phyloP scores from a whole-genome alignment of 2,888 invertebrate genomes.

The Nemurella pictetii region DNA sequence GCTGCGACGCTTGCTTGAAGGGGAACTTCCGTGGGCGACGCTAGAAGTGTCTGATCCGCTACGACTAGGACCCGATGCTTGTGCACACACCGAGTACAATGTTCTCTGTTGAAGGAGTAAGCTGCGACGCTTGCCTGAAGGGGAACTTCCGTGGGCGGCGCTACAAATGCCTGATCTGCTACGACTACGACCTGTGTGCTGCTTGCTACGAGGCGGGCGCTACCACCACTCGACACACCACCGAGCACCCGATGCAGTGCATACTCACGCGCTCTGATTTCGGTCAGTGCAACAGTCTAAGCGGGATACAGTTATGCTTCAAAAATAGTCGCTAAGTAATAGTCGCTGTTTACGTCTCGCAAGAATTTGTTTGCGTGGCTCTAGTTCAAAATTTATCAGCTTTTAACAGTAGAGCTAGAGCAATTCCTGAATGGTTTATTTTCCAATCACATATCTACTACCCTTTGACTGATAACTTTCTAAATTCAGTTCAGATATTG shows the following conservation, averaged over 20 bases:
- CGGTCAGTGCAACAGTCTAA: conserved; percentile 64
- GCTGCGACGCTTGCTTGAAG: conserved; percentile 99
- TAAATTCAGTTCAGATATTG: no score
- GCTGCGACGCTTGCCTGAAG: conserved; percentile 99
- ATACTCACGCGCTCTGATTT: conserved; percentile 96
- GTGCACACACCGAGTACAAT: conserved; percentile 39
- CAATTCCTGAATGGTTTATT: no score
- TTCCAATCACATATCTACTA: no score
- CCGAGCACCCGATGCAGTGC: conserved; percentile 99
- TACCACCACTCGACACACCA: conserved; percentile 88
- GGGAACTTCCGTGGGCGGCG: conserved; percentile 96
- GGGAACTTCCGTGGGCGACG: conserved; percentile 96
- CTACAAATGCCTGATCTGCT: conserved; percentile 98
- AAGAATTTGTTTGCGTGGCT: no score
- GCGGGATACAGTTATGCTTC: no score
- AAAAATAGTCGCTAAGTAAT: no score
- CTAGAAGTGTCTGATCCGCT: conserved; percentile 98
- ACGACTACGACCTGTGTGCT: conserved; percentile 98
- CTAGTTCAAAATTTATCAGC: no score
- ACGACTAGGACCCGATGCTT: conserved; percentile 98
- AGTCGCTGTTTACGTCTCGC: no score
- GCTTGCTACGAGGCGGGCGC: conserved; percentile 93
- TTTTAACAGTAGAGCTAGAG: no score
- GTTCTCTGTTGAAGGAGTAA: conserved; percentile 77
- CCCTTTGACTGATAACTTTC: no score